Conservation (phyloP, 2,113 vertebrate species). For the Psilopsiagon aymara region DNA sequence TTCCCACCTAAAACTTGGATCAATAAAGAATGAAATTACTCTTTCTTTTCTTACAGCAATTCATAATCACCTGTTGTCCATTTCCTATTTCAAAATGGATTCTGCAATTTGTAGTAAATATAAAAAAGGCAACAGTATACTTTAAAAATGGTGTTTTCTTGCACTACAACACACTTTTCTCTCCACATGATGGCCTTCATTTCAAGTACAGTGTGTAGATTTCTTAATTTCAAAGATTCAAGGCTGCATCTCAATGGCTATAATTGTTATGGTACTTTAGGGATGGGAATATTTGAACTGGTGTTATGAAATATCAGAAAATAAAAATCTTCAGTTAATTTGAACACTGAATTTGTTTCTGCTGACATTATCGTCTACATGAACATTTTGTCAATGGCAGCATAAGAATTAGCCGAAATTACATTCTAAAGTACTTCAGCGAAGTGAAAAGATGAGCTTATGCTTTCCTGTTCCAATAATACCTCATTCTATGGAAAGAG, state of each 20-base stretch:
- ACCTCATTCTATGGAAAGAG: neutral
- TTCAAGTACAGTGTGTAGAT: neutral
- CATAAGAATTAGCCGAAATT: slow-evolving; percentile 42
- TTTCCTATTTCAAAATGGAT: neutral
- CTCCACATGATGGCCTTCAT: neutral
- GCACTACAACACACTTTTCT: neutral
- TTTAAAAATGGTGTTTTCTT: neutral
- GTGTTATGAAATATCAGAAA: slow-evolving; percentile 31
- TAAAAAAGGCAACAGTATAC: neutral
- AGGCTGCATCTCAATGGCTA: neutral
- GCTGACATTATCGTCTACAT: neutral
- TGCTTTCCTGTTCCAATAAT: neutral
- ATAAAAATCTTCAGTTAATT: neutral
- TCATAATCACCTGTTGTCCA: neutral
- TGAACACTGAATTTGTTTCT: slow-evolving; percentile 52
- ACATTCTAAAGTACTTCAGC: neutral
- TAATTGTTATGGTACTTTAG: slow-evolving; percentile 8
- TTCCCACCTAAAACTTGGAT: neutral
- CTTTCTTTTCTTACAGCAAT: neutral
- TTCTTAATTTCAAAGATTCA: neutral
- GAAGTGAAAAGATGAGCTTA: neutral
- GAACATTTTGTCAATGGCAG: slow-evolving; percentile 31
- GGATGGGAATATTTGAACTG: slow-evolving; percentile 7
- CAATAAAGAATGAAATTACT: neutral
- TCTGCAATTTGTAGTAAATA: neutral